Base-by-base conservation (phyloP, 2,113 vertebrate species). In the Elanus axillaris region DNA sequence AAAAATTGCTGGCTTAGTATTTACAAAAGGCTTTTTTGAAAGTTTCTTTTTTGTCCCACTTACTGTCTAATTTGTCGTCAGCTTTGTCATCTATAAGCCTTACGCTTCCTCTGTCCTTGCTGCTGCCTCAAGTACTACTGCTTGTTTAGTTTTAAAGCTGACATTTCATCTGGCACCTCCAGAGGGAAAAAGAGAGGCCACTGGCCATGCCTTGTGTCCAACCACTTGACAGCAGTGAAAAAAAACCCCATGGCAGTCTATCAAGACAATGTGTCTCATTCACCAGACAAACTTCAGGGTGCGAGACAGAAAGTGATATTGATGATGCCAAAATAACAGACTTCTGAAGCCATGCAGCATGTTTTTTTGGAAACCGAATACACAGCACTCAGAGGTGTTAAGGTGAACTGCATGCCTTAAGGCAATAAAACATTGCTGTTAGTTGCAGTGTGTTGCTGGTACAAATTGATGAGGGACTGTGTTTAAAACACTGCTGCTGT, bases 291-390 rank as follows among this genome's bases (percentile, higher is more conserved):
- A 85, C 83, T 90, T 90, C 75, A 87, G 89, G 26, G 67, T 48
- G 64, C 6, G 20, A 84, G 91, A 90, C 90, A 94, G 66, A 80
- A 89, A 97, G 88, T 80, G 81, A 68, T 91, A 84, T 87, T 90
- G 94, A 91, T 88, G 84, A n/a, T 91, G 52, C 68, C 5, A 2
- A 78, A 90, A 52, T 45, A 93, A 72, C 40, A 68, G 69, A 42
- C 63, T 89, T 82, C 52, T 83, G 71, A 86, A 40, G 48, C 43
- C 8, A 1, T 34, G 55, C 34, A 26, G 23, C 3, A 0, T 77
- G 31, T 68, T 83, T 87, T 75, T 58, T 31, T 84, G 75, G 68
- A 48, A 84, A 78, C 88, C 66, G 91, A 87, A 88, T 62, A 43
- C 27, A 16, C 13, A 59, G 76, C 45, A 47, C 64, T 91, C 40